A percentile compares a stretch with the other conserved stretches of the same genome.
Evolutionary conservation across 2,888 invertebrate genomes (phyloP).

Genomic region (Lomographa bimaculata): DNA sequence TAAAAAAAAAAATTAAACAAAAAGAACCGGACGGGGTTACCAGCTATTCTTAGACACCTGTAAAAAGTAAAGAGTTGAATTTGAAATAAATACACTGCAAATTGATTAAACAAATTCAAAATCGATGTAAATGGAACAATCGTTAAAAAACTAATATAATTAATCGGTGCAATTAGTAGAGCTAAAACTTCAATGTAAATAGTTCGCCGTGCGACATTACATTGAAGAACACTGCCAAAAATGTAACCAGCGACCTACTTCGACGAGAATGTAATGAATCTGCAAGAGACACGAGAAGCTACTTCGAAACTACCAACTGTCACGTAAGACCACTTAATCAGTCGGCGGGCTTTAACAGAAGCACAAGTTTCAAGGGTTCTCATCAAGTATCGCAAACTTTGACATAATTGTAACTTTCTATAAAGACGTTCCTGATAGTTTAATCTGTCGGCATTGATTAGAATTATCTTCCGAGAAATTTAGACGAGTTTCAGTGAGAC

Average conservation of each 20-base stretch:
- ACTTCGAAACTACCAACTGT: conserved; percentile 22
- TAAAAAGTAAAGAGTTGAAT: too few species aligned
- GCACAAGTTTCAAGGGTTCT: conserved; percentile 25
- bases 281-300: conserved; percentile 15
- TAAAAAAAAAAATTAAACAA: too few species aligned
- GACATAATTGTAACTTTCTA: conserved; percentile 13
- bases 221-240: conserved; percentile 16
- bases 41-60: too few species aligned
- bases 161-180: conserved; percentile 4
- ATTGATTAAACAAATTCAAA: too few species aligned
- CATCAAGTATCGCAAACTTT: conserved; percentile 16
- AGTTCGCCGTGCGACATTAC: conserved; percentile 2
- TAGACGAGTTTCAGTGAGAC: conserved; percentile 25
- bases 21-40: too few species aligned
- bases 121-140: too few species aligned
- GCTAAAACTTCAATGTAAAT: conserved; percentile 4
- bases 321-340: conserved; percentile 24
- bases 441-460: conserved; percentile 9
- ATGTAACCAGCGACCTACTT: conserved; percentile 12
- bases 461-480: conserved; percentile 19
- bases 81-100: too few species aligned
- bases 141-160: too few species aligned
- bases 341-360: conserved; percentile 8
- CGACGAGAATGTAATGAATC: conserved; percentile 5
- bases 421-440: conserved; percentile 7